phyloP scores from a whole-genome alignment of 2,797 vertebrate species.

The Siniperca undulata region DNA sequence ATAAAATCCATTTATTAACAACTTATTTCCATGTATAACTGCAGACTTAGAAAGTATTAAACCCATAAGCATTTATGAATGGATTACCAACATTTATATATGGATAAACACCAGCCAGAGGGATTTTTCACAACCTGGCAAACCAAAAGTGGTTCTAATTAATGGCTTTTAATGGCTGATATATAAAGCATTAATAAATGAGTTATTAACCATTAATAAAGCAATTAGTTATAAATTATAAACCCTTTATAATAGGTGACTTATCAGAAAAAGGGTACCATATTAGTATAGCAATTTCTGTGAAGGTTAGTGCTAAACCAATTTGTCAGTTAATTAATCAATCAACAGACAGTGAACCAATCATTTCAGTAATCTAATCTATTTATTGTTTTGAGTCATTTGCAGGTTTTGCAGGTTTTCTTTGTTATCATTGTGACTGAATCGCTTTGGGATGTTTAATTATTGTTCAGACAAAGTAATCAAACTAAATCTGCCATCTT shows the following conservation, averaged over 20 bases:
- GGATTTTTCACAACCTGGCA: background rate
- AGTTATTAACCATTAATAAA: too few species aligned
- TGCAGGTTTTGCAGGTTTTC: background rate
- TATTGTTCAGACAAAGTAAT: background rate
- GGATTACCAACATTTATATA: background rate
- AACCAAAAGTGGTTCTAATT: too few species aligned
- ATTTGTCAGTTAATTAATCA: background rate
- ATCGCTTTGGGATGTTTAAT: background rate
- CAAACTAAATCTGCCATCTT: background rate
- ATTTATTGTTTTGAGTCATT: too few species aligned
- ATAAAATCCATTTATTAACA: background rate
- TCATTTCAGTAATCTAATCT: too few species aligned
- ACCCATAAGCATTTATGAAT: background rate
- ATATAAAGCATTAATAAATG: too few species aligned
- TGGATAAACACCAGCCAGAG: background rate
- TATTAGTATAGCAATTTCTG: background rate
- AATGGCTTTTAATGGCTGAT: too few species aligned
- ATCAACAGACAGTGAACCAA: too few species aligned
- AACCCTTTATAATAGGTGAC: background rate
- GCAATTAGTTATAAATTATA: background rate
- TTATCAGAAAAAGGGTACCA: too few species aligned
- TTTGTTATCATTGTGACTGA: background rate
- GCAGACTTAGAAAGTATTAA: background rate
- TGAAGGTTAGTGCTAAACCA: background rate
- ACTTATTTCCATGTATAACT: too few species aligned